Base-by-base conservation (phyloP, 2,113 vertebrate genomes). In the Nothobranchius kuhntae region DNA sequence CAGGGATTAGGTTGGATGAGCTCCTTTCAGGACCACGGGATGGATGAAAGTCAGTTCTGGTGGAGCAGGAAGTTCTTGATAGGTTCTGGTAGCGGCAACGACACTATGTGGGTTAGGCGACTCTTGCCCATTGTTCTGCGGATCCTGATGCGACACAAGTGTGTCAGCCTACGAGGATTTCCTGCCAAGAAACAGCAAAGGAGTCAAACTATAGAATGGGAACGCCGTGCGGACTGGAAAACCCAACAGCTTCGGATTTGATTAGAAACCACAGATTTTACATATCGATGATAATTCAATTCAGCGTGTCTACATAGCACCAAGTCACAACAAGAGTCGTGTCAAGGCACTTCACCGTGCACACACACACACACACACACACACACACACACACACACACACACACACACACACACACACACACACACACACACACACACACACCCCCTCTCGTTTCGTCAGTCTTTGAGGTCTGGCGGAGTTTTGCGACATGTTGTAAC, bases 51-150 rank as follows among this genome's bases (percentile, higher is more conserved):
- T 85, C 85, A 86, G 81, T 89, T 82, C 65, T 94, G 87, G 2
- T 97, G 91, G 53, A 95, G 93, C 69, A 98, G 89, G 81, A 96
- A 98, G 48, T 85, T 91, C 69, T 94, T 94, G 65, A 98, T 82
- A 50, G 94, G 87, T 40, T 94, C 91, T 2, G 96, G 96, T 69
- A 98, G 70, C 0, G 96, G 96, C 74, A 98, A 93, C 0, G 72
- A 87, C 1, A 88, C 86, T 53, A 97, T 94, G 73, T 92, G 89
- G 14, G 68, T 88, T 14, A 98, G 91, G 1, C 94, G 94, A n/a
- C 73, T 50, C 85, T 98, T 98, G 75, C 95, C 96, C 62, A 98
- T 90, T 1, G 83, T 72, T 85, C 89, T 92, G 50, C 95, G 92
- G 38, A 97, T 94, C 12, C 90, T 63, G 75, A 98, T 92, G n/a